Conservation (phyloP, 2,113 vertebrate genomes). For the Ondatra zibethicus region DNA sequence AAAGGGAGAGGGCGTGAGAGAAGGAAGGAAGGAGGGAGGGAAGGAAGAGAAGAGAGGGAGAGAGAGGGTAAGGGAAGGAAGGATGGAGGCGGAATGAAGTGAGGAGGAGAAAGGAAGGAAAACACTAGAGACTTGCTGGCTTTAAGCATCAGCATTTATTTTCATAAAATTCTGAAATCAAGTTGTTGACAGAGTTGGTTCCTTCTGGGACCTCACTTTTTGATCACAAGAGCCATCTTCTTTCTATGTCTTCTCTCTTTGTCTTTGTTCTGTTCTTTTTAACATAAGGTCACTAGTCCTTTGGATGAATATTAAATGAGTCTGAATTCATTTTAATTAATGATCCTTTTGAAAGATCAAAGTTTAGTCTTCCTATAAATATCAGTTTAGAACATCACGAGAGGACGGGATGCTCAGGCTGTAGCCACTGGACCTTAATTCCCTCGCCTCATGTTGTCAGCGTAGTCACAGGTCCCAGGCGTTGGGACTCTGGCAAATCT, state of each 20-base stretch:
- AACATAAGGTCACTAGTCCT: neutral
- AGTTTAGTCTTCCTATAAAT: neutral
- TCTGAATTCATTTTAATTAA: neutral
- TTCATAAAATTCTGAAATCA: conserved; percentile 24
- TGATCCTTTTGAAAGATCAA: neutral
- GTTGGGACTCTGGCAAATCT: neutral
- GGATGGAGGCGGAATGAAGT: fast-evolving
- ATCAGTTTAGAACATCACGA: neutral
- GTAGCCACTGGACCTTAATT: neutral
- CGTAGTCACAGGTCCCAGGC: neutral
- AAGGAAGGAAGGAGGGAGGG: neutral
- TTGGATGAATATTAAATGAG: neutral
- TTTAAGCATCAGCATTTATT: neutral
- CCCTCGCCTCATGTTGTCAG: neutral
- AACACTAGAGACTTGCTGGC: neutral
- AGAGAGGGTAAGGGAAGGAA: neutral
- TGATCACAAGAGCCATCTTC: neutral
- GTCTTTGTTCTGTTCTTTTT: neutral
- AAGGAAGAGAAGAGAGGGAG: too few species aligned
- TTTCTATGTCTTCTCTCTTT: neutral
- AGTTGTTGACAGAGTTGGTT: neutral
- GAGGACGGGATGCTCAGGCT: neutral
- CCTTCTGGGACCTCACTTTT: neutral
- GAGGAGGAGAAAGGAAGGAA: neutral
- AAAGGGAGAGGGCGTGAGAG: neutral